These are phyloP conservation scores for Listronotus oregonensis DNA, from an alignment of 1,140 invertebrate genomes.

Conservation along the genomic window DNA sequence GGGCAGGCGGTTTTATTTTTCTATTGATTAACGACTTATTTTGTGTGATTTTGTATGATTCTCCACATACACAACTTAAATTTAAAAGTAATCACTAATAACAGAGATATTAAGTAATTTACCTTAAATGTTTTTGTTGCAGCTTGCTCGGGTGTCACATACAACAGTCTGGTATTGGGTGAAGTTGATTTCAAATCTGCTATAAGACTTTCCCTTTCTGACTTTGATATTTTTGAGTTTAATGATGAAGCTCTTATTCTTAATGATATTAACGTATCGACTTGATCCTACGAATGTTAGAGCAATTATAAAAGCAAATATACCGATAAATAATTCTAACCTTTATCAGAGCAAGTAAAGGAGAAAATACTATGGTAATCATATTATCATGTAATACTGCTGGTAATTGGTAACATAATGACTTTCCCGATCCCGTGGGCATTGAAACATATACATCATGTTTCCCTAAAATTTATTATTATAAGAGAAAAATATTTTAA, in stretches of 20 bases:
- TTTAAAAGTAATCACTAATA: neutral
- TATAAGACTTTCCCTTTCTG: conserved; percentile 75
- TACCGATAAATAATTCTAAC: conserved; percentile 56
- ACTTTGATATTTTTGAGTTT: conserved; percentile 81
- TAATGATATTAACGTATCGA: conserved; percentile 69
- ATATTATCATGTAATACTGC: conserved; percentile 75
- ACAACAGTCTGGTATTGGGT: conserved; percentile 74
- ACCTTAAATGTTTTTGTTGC: conserved; percentile 76
- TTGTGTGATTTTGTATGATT: neutral
- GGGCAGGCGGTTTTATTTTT: too few relatives aligned
- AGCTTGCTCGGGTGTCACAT: conserved; percentile 91
- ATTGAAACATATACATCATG: conserved; percentile 84
- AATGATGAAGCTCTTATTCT: conserved; percentile 83
- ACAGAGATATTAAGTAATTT: conserved; percentile 13
- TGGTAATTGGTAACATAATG: conserved; percentile 91
- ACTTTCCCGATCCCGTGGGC: conserved; percentile 96
- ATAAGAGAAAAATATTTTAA: conserved; percentile 5
- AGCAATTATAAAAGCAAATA: too few relatives aligned
- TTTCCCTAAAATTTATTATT: conserved; percentile 62
- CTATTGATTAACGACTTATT: too few relatives aligned
- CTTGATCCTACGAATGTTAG: conserved; percentile 65
- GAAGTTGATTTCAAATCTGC: conserved; percentile 72
- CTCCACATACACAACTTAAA: too few relatives aligned
- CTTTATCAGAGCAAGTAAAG: conserved; percentile 86
- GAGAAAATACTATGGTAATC: conserved; percentile 88